phyloP scores from a whole-genome alignment of 2,113 vertebrate genomes.

The Sisor rabdophorus region DNA sequence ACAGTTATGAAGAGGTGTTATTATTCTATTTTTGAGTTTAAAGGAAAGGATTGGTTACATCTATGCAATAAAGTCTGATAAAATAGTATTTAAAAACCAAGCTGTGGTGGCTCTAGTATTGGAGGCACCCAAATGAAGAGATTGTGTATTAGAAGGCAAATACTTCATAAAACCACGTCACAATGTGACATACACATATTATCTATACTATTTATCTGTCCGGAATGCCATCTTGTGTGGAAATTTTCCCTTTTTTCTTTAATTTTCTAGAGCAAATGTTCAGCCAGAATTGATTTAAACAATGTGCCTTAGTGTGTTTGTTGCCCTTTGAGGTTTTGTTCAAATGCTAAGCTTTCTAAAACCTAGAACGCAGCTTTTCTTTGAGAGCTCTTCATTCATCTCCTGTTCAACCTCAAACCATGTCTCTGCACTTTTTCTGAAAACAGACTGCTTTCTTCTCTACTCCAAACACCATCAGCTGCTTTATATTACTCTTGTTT shows the following conservation, averaged over 20 bases:
- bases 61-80: too few relatives aligned
- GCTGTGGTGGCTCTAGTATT: too few relatives aligned
- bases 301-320: background rate
- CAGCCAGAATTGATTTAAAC: background rate
- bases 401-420: slow-evolving; percentile 11
- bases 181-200: background rate
- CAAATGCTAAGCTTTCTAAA: background rate
- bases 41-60: too few relatives aligned
- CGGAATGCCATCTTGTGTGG: background rate
- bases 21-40: too few relatives aligned
- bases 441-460: slow-evolving; percentile 6
- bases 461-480: slow-evolving; percentile 8
- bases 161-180: background rate
- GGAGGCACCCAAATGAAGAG: background rate
- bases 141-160: background rate
- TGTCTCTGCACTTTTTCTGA: background rate
- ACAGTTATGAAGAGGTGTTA: too few relatives aligned
- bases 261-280: slow-evolving; percentile 2
- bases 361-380: background rate
- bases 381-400: slow-evolving; percentile 12
- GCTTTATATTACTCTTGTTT: slow-evolving; percentile 7
- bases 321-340: slow-evolving; percentile 1
- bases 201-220: background rate
- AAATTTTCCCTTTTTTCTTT: background rate
- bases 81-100: too few relatives aligned